phyloP scores from a whole-genome alignment of 1,140 invertebrate species.

The Ditylenchus dipsaci region DNA sequence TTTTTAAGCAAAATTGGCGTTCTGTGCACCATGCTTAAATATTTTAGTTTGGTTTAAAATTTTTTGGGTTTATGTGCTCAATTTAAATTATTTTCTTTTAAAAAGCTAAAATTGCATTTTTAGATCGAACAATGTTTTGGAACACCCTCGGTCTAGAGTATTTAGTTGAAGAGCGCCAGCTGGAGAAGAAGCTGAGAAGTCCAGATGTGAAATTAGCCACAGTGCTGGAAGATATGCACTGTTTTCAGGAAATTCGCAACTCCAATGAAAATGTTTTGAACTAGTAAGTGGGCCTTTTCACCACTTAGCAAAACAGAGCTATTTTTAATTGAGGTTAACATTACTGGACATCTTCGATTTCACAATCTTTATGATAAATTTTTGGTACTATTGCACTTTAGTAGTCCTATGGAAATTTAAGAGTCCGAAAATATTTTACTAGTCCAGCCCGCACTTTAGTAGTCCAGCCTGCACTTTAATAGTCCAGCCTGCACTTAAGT shows the following conservation, averaged over 20 bases:
- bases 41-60: too few relatives aligned
- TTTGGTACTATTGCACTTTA: too few relatives aligned
- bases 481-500: too few relatives aligned
- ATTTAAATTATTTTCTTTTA: too few relatives aligned
- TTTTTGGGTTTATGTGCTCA: too few relatives aligned
- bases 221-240: constrained; percentile 27
- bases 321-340: not conserved
- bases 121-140: constrained; percentile 20
- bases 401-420: too few relatives aligned
- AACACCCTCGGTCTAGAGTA: constrained; percentile 23
- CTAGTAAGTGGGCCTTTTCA: constrained; percentile 30
- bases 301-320: not conserved
- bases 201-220: constrained; percentile 3
- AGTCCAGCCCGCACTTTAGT: too few relatives aligned
- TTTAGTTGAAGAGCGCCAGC: constrained; percentile 13
- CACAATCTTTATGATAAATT: not conserved
- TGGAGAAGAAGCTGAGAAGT: constrained; percentile 15
- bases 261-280: constrained; percentile 15
- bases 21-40: too few relatives aligned
- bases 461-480: too few relatives aligned
- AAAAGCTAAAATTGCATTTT: too few relatives aligned
- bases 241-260: constrained; percentile 30
- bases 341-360: not conserved
- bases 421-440: too few relatives aligned
- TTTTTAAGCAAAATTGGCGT: too few relatives aligned